phyloP scores from a whole-genome alignment of 2,888 invertebrate genomes.

The Pammene fasciana region DNA sequence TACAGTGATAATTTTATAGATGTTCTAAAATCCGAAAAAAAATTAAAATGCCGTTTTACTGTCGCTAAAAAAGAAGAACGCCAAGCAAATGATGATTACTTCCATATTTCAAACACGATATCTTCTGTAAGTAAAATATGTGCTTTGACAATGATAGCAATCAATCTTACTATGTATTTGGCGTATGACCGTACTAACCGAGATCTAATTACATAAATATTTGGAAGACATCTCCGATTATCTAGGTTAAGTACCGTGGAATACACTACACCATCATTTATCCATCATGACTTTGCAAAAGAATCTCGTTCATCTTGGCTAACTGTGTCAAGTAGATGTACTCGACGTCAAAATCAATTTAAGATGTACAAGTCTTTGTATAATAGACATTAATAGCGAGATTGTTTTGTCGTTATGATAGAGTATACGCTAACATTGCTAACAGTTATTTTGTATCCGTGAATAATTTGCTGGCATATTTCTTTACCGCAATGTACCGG shows the following conservation, averaged over 20 bases:
- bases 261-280: conserved; percentile 9
- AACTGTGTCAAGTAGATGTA: conserved; percentile 53
- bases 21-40: too few relatives aligned
- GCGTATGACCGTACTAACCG: conserved; percentile 13
- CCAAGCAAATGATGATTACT: too few relatives aligned
- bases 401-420: conserved; percentile 47
- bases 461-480: conserved; percentile 52
- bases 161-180: background rate
- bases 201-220: conserved; percentile 18
- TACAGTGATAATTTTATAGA: too few relatives aligned
- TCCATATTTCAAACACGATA: too few relatives aligned
- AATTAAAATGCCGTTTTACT: too few relatives aligned
- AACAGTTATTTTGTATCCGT: conserved; percentile 59
- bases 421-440: conserved; percentile 58
- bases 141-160: too few relatives aligned
- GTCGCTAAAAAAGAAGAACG: too few relatives aligned
- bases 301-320: conserved; percentile 24
- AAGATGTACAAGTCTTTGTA: conserved; percentile 43
- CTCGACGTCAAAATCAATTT: conserved; percentile 46
- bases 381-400: conserved; percentile 44
- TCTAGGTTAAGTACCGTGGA: conserved; percentile 22
- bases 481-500: conserved; percentile 53
- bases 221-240: conserved; percentile 7
- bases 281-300: conserved; percentile 32
- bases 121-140: too few relatives aligned